These are phyloP conservation scores for Abramis brama DNA, from an alignment of 2,113 vertebrate species.

Conservation along the genomic window DNA sequence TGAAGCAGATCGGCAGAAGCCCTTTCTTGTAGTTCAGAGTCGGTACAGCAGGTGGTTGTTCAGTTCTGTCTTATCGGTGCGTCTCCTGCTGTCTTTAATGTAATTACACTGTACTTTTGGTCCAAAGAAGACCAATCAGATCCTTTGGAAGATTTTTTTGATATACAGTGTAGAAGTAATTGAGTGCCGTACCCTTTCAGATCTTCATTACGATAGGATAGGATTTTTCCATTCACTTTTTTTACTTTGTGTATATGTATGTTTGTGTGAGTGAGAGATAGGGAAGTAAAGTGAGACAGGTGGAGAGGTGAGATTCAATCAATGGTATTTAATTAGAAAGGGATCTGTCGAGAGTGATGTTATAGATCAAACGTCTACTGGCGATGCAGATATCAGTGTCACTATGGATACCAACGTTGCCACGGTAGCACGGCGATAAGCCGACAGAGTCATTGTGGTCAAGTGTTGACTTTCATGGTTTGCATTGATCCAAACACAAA, in stretches of 20 bases:
- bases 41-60: background rate
- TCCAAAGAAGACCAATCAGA: conserved; percentile 1
- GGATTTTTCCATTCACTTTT: background rate
- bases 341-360: conserved; percentile 61
- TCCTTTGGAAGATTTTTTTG: background rate
- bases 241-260: background rate
- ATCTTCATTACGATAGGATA: conserved; percentile 24
- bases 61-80: background rate
- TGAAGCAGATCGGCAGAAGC: background rate
- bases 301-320: conserved; percentile 55
- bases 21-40: background rate
- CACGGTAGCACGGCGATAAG: conserved; percentile 50
- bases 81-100: background rate
- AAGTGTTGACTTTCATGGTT: conserved; percentile 38
- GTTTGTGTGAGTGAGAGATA: conserved; percentile 21
- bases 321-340: conserved; percentile 69
- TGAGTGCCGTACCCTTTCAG: background rate
- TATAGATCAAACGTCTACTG: conserved; percentile 55
- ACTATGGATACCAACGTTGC: conserved; percentile 37
- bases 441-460: conserved; percentile 35
- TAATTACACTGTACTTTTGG: conserved; percentile 4
- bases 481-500: conserved; percentile 35
- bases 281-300: conserved; percentile 1
- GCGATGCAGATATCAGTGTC: conserved; percentile 39
- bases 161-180: background rate